Evolutionary conservation across 2,888 invertebrate genomes (phyloP), one percentile per base, ranked within the genome.

Genomic region (Bombylius major): DNA sequence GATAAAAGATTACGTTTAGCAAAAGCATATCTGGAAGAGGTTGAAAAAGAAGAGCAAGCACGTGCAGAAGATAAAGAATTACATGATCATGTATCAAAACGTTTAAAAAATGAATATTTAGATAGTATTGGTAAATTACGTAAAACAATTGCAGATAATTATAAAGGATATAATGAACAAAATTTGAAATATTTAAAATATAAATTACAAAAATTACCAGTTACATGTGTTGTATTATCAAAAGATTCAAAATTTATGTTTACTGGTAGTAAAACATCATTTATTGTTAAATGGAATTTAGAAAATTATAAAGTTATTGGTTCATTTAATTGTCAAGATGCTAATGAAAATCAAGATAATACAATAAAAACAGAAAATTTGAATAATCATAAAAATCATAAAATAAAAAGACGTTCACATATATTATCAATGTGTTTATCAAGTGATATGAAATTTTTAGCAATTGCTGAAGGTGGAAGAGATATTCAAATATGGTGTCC

Each of bases 1-100:
- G 91, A 96, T 67, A 96, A 95, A 69, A 87, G 90, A 62, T 69
- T 96, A 51, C 81, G 94, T 49, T 73, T 96, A 59, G 94, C 96
- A 0, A 95, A 95, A 70, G 82, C 89, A 69, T 94, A 94, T 72
- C 76, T 97, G 44, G 79, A 87, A 66, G 89, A 93, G 77, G 86
- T 96, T 49, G 86, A 89, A 72, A 83, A 81, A 66, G 86, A 90
- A 77, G 89, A 89, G 69, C 80, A 80, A 32, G 81, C 82, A 61
- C 79, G 85, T 63, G 78, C 80, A 1, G 85, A 84, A 63, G 77
- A 81, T 23, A 82, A 83, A 56, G 80, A 79, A 61, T 69, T 69
- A 50, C 69, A 69, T 51, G 68, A 67, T 52, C 46, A 57, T 42
- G 68, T 75, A 4, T 80, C 85, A n/a, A 83, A 83, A 64, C 80